Percentiles rank a stretch among this genome's conserved stretches.
These are phyloP conservation scores for Pseudomugil gertrudae DNA, from an alignment of 2,797 vertebrate species.

Conservation along the genomic window DNA sequence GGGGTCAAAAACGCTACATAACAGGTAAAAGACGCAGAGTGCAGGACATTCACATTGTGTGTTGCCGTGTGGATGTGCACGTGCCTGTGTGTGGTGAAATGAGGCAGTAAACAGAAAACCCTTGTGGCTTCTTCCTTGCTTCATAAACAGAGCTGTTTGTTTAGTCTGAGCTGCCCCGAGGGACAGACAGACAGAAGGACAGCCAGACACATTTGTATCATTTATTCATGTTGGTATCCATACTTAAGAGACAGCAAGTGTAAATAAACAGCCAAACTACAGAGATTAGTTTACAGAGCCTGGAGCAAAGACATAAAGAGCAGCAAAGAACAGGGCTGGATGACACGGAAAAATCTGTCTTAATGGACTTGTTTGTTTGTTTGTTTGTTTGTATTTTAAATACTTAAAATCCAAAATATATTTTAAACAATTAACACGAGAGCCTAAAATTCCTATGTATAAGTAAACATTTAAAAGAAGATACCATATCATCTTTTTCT, in stretches of 20 bases:
- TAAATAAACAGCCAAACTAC: slow-evolving; percentile 64
- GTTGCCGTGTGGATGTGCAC: slow-evolving; percentile 9
- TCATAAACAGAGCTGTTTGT: slow-evolving; percentile 79
- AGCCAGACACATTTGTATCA: slow-evolving; percentile 72
- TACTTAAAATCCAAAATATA: too few species aligned
- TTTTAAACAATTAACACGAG: too few species aligned
- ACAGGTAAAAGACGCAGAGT: slow-evolving; percentile 69
- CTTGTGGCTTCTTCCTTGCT: slow-evolving; percentile 71
- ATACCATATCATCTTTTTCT: neutral
- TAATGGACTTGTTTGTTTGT: neutral
- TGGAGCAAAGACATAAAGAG: slow-evolving; percentile 17
- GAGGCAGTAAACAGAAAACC: slow-evolving; percentile 73
- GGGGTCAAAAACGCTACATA: slow-evolving; percentile 58
- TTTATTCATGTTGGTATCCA: slow-evolving; percentile 72
- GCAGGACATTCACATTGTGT: slow-evolving; percentile 37
- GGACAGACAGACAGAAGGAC: slow-evolving; percentile 72
- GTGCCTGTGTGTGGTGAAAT: slow-evolving; percentile 63
- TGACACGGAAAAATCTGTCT: slow-evolving; percentile 10
- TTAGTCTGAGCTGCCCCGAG: slow-evolving; percentile 73
- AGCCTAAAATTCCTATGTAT: neutral
- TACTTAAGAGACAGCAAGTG: slow-evolving; percentile 55
- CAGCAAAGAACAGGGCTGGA: slow-evolving; percentile 14
- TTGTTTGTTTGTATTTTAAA: neutral
- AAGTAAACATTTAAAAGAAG: neutral
- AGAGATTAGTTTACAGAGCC: slow-evolving; percentile 58